Conservation (phyloP, 64 coral and sea anemone genomes). For the Dendrophyllia cribrosa region DNA sequence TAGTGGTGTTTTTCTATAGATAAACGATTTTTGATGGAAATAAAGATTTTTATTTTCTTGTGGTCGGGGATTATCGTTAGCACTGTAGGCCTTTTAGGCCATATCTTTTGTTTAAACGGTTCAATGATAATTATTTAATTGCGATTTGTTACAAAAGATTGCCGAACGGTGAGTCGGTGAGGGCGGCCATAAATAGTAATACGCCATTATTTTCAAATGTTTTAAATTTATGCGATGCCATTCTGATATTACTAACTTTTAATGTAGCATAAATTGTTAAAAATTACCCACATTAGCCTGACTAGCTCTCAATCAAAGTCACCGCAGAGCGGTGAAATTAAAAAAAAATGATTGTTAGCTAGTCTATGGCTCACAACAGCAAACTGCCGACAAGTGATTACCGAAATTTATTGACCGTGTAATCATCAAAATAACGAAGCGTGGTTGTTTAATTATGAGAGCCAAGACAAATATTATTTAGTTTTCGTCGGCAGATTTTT, state of each 20-base stretch:
- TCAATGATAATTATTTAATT: not conserved
- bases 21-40: not conserved
- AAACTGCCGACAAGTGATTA: not conserved
- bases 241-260: not conserved
- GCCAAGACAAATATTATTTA: constrained; percentile 1
- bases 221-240: constrained; percentile 23
- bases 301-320: not conserved
- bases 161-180: not conserved
- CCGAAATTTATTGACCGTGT: constrained; percentile 26
- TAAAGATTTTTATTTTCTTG: not conserved
- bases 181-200: not conserved
- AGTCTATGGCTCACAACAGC: too few species aligned
- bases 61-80: not conserved
- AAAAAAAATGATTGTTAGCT: not conserved
- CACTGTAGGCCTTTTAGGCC: not conserved
- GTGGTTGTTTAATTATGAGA: not conserved
- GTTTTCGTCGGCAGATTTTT: not conserved
- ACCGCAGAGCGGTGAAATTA: not conserved
- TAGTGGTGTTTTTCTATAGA: not conserved
- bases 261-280: not conserved
- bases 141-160: not conserved
- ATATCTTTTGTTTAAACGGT: constrained; percentile 6
- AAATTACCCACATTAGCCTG: not conserved
- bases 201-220: not conserved
- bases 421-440: constrained; percentile 5